Evolutionary conservation across 2,797 vertebrate species (phyloP).

Genomic region (Leucoraja ocellata): DNA sequence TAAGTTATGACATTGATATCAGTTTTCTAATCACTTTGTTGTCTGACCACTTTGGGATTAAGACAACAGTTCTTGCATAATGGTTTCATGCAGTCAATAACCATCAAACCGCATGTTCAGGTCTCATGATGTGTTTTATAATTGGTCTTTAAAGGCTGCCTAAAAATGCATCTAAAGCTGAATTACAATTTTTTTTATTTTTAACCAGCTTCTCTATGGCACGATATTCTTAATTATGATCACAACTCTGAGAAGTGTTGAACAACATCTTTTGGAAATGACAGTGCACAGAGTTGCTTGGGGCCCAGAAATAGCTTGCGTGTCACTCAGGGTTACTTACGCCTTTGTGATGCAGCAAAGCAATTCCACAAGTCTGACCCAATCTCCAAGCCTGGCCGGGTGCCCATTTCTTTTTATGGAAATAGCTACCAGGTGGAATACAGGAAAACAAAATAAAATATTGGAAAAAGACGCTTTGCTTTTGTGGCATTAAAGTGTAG

Average conservation of each 20-base stretch:
- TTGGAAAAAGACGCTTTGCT: not conserved
- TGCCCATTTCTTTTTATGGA: constrained; percentile 4
- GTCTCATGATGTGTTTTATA: not conserved
- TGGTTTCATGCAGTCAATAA: not conserved
- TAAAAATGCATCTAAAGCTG: not conserved
- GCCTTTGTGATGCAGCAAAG: constrained; percentile 13
- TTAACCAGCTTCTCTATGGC: not conserved
- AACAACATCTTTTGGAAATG: constrained; percentile 16
- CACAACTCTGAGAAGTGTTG: not conserved
- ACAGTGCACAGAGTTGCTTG: not conserved
- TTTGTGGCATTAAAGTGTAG: not conserved
- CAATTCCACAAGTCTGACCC: constrained; percentile 10
- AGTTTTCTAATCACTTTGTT: not conserved
- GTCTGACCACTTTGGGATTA: not conserved
- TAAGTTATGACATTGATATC: not conserved
- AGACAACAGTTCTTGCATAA: not conserved
- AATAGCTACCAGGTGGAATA: constrained; percentile 12
- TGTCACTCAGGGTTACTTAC: constrained; percentile 9
- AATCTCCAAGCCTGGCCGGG: not conserved
- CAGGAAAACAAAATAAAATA: constrained; percentile 25
- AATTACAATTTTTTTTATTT: not conserved
- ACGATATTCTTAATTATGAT: constrained; percentile 12
- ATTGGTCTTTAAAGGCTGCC: not conserved
- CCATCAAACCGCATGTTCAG: not conserved
- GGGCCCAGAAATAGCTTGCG: not conserved